Evolutionary conservation across 2,797 vertebrate species (phyloP).

Genomic region (Varecia variegata): DNA sequence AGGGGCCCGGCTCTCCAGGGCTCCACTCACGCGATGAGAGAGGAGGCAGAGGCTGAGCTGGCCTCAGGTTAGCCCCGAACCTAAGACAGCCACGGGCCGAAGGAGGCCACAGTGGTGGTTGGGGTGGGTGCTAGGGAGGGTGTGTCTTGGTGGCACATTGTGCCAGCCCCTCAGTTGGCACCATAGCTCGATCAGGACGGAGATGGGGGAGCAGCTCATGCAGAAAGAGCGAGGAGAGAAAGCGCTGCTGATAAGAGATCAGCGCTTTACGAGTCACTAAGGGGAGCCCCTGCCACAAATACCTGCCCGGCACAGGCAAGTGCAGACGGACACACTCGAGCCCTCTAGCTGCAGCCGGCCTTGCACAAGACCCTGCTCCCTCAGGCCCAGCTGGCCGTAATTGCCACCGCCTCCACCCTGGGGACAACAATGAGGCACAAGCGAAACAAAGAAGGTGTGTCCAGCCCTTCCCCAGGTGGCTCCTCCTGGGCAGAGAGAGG

Average conservation of each 20-base stretch:
- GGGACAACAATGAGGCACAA: conserved; percentile 24
- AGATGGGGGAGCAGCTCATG: no score
- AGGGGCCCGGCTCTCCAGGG: background rate
- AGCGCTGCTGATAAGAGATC: fast-evolving
- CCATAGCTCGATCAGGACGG: background rate
- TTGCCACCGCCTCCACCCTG: background rate
- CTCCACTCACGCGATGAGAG: background rate
- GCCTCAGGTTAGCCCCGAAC: background rate
- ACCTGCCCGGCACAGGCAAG: fast-evolving
- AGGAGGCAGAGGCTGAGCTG: background rate
- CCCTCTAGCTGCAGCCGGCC: background rate
- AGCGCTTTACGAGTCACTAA: fast-evolving
- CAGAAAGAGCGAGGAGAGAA: background rate
- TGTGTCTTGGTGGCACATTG: background rate
- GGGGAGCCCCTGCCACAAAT: background rate
- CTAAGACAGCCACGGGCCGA: no score
- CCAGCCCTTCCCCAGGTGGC: conserved; percentile 4
- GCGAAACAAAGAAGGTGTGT: background rate
- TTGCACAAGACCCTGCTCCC: background rate
- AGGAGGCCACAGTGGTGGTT: background rate
- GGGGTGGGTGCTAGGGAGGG: fast-evolving
- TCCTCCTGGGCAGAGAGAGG: background rate
- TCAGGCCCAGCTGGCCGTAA: background rate
- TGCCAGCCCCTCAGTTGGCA: background rate
- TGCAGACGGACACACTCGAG: background rate